Percentiles rank a stretch among this genome's conserved stretches.
phyloP scores from a whole-genome alignment of 2,113 vertebrate species.

The Argyrosomus japonicus region DNA sequence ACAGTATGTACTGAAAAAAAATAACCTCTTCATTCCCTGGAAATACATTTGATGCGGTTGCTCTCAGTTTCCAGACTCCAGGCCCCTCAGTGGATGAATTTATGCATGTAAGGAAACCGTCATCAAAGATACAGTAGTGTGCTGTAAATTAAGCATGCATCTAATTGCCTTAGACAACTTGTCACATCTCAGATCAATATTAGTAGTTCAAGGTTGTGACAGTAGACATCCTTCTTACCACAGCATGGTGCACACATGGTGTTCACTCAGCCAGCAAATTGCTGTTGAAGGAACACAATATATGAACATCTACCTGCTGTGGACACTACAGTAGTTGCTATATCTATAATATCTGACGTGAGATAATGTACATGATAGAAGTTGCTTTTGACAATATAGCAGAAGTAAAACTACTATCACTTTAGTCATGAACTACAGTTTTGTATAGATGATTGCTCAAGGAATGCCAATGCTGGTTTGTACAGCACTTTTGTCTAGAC shows the following conservation, averaged over 20 bases:
- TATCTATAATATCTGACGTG: constrained; percentile 2
- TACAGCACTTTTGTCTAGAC: background rate
- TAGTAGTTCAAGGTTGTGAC: constrained; percentile 29
- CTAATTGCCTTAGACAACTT: background rate
- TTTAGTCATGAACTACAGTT: background rate
- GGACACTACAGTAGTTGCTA: constrained; percentile 17
- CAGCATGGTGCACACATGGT: constrained; percentile 29
- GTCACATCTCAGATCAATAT: background rate
- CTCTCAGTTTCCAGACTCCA: background rate
- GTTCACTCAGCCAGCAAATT: constrained; percentile 55
- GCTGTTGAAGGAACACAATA: constrained; percentile 32
- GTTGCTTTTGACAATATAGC: background rate
- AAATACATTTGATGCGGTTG: background rate
- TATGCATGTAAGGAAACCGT: background rate
- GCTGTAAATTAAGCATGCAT: background rate
- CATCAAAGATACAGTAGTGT: background rate
- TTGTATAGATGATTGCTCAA: background rate
- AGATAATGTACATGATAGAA: background rate
- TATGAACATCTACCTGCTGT: constrained; percentile 40
- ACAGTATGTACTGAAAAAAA: background rate
- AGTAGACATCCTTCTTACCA: background rate
- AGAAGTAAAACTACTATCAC: background rate
- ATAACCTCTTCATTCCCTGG: background rate
- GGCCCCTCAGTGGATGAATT: background rate
- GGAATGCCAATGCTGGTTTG: background rate